phyloP scores from a whole-genome alignment of 2,797 vertebrate genomes.

The Tolypeutes matacus region DNA sequence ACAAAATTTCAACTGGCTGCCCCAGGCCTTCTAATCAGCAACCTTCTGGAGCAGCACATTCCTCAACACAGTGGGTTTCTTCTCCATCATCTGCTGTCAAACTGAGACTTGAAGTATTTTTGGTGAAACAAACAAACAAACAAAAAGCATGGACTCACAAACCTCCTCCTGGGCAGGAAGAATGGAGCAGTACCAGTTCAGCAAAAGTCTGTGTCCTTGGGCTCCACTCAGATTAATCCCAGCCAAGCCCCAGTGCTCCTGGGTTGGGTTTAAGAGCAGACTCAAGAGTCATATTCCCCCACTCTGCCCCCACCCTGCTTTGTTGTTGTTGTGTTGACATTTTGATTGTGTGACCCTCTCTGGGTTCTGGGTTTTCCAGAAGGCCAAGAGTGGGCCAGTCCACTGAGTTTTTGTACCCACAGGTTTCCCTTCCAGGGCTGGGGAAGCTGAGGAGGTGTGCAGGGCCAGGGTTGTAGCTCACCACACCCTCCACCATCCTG shows the following conservation, averaged over 20 bases:
- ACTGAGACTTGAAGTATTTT: background rate
- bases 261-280: background rate
- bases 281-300: background rate
- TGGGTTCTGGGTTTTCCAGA: background rate
- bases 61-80: rapidly evolving
- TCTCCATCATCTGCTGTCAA: background rate
- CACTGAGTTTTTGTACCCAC: rapidly evolving
- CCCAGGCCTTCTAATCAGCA: background rate
- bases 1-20: too few species aligned
- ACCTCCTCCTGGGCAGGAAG: background rate
- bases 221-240: background rate
- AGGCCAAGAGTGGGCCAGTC: rapidly evolving
- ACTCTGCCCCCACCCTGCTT: background rate
- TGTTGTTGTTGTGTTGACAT: background rate
- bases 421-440: background rate
- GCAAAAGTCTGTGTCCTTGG: background rate
- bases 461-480: background rate
- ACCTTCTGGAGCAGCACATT: background rate
- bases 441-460: background rate
- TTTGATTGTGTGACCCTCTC: slow-evolving; percentile 7
- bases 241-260: background rate
- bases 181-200: rapidly evolving
- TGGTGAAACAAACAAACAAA: background rate
- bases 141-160: background rate
- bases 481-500: slow-evolving; percentile 77